Evolutionary conservation across 2,888 invertebrate genomes (phyloP).

Genomic region (Ommatoiulus sabulosus): DNA sequence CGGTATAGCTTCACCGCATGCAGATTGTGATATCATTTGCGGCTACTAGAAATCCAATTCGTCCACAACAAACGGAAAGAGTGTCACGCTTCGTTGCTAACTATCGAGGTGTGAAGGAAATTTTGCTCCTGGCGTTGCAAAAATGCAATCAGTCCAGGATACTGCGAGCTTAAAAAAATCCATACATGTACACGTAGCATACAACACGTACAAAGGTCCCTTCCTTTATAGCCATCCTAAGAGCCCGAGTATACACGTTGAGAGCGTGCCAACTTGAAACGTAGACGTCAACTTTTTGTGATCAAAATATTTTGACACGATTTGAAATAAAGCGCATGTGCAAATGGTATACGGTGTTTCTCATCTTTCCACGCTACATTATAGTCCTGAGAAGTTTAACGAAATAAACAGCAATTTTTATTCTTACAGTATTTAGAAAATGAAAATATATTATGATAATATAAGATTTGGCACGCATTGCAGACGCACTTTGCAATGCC

Average conservation of each 20-base stretch:
- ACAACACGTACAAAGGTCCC: neutral
- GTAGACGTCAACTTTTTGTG: neutral
- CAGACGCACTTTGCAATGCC: too few relatives aligned
- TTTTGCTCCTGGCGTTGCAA: neutral
- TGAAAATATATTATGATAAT: too few relatives aligned
- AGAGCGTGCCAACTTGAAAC: neutral
- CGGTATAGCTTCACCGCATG: neutral
- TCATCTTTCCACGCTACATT: too few relatives aligned
- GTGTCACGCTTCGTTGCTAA: conserved; percentile 23
- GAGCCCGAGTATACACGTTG: neutral
- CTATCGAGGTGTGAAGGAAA: conserved; percentile 8
- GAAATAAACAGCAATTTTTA: too few relatives aligned
- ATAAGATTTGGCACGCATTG: too few relatives aligned
- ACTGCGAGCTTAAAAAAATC: neutral
- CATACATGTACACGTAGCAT: neutral
- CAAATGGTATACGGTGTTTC: too few relatives aligned
- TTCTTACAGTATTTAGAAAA: too few relatives aligned
- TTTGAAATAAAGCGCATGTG: too few relatives aligned
- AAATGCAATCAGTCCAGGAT: neutral
- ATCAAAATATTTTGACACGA: neutral
- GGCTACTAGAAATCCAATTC: conserved; percentile 8
- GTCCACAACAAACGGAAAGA: neutral
- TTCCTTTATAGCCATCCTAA: neutral
- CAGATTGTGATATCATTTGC: neutral
- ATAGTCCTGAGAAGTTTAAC: too few relatives aligned